Evolutionary conservation across 1,140 invertebrate species (phyloP), one percentile per base, ranked within the genome.

Genomic region (Prorops nasuta): DNA sequence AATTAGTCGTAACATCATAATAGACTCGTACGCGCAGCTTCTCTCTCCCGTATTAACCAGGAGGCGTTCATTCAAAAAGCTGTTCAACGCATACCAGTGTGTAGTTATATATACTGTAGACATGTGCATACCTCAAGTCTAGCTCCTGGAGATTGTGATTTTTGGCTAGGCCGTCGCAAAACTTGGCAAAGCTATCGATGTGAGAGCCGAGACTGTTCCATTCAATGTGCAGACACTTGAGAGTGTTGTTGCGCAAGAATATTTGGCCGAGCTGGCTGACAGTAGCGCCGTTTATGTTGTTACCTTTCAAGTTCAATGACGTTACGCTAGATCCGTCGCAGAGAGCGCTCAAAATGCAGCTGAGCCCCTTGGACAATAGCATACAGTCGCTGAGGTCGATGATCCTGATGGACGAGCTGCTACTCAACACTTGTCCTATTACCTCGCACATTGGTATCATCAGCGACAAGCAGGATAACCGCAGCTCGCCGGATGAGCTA

Each of bases 181-280:
- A 78, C 36, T 63, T 59, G 0, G 49, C 12, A 54, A 78, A 78
- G 7, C 52, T 64, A n/a, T 69, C 67, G 2, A 54, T 32, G 12
- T 70, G 52, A 0, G 64, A 49, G 3, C 77, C 76, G 7, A 77
- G 40, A 37, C 65, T 67, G 44, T 78, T 76, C 75, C 75, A 77
- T 46, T 78, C 76, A 0, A 79, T 24, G 1, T 69, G 60, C 4
- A 77, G 21, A 12, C 54, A 45, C 49, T 71, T 75, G 4, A 78
- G 43, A 0, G 64, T 70, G 37, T 65, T 71, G 39, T 75, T 75
- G 9, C 56, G 51, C n/a, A 61, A 32, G 35, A 77, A 67, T 4
- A 76, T 54, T 39, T 72, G 57, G 9, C 69, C 71, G 7, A 78
- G 40, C 3, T 67, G 60, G 12, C 65, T 56, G 3, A 72, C 69